phyloP scores from a whole-genome alignment of 2,888 invertebrate genomes.

The Carabus problematicus region DNA sequence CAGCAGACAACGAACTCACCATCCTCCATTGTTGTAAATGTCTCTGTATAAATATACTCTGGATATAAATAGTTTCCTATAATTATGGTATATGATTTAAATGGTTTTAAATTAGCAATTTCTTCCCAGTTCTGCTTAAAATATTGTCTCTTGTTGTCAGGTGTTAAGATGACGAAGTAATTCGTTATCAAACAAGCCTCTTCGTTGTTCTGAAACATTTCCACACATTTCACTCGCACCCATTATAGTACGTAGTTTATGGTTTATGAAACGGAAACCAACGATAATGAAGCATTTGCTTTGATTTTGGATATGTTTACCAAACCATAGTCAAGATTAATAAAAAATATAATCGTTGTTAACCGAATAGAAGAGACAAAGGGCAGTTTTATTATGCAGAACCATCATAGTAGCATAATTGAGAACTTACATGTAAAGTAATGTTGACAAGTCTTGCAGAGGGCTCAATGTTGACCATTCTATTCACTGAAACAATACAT shows the following conservation, averaged over 20 bases:
- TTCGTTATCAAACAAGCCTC: background rate
- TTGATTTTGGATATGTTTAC: too few relatives aligned
- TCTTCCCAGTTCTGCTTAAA: too few relatives aligned
- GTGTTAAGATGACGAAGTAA: background rate
- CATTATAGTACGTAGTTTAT: too few relatives aligned
- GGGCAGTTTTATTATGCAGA: too few relatives aligned
- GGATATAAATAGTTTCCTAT: background rate
- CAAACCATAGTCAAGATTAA: too few relatives aligned
- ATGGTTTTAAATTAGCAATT: slow-evolving; percentile 8
- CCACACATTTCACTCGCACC: too few relatives aligned
- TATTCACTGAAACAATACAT: slow-evolving; percentile 7
- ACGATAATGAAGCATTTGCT: too few relatives aligned
- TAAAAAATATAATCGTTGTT: too few relatives aligned
- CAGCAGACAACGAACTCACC: background rate
- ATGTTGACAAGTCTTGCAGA: slow-evolving; percentile 4
- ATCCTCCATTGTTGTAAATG: slow-evolving; percentile 1
- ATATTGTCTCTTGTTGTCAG: too few relatives aligned
- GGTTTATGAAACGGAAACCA: too few relatives aligned
- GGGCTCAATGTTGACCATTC: background rate
- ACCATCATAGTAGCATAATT: too few relatives aligned
- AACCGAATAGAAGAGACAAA: too few relatives aligned
- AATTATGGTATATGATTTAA: background rate
- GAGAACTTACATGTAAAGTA: slow-evolving; percentile 4
- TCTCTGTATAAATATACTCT: background rate
- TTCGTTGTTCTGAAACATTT: slow-evolving; percentile 1